Conservation (phyloP, 1,140 invertebrate species). For the Penaeus indicus region DNA sequence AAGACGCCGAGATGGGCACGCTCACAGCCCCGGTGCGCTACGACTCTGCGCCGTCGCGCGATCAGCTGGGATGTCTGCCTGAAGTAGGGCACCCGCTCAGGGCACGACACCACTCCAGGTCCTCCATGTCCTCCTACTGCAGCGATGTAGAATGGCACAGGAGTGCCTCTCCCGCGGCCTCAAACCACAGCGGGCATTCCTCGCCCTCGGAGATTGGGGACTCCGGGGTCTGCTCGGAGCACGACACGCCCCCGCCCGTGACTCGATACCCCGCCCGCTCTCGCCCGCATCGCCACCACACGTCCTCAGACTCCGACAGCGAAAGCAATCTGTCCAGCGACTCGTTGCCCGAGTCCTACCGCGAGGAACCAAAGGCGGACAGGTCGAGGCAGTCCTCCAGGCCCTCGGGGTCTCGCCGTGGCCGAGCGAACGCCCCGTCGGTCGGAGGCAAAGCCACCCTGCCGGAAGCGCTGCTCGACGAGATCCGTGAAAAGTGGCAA, state of each 20-base stretch:
- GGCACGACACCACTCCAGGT: neutral
- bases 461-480: conserved; percentile 46
- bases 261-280: conserved; percentile 29
- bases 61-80: conserved; percentile 28
- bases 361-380: neutral
- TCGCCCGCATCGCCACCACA: conserved; percentile 31
- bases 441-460: conserved; percentile 33
- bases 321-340: conserved; percentile 64
- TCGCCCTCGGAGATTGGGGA: conserved; percentile 62
- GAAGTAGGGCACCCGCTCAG: neutral
- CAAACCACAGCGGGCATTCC: conserved; percentile 40
- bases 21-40: neutral
- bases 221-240: conserved; percentile 65
- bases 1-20: conserved; percentile 24
- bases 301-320: conserved; percentile 63
- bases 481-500: conserved; percentile 60
- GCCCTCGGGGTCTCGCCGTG: neutral
- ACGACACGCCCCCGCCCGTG: conserved; percentile 61
- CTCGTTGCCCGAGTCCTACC: conserved; percentile 46
- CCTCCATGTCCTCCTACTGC: conserved; percentile 2
- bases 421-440: neutral
- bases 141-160: conserved; percentile 35
- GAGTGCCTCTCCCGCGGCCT: conserved; percentile 41
- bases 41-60: neutral
- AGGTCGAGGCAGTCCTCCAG: neutral